Base-by-base conservation (phyloP, 2,797 vertebrate genomes). In the Hybognathus amarus region DNA sequence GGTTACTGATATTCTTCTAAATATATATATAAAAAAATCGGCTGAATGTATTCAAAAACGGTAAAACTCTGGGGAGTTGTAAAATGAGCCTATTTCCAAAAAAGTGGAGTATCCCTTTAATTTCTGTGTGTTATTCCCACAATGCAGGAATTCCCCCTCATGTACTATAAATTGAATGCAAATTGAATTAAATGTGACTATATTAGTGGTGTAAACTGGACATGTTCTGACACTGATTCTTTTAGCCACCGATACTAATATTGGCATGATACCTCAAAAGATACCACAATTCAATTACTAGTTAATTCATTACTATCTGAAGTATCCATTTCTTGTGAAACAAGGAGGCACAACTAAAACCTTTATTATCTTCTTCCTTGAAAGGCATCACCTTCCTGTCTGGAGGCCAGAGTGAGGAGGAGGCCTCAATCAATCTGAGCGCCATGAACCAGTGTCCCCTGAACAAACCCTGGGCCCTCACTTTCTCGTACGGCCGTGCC, bases 381-480 rank as follows among this genome's bases (percentile, higher is more conserved):
- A 45, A 71, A 97, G 97, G 97, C 36, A 85, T 98, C 88, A 97
- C 97, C 59, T 98, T 98, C 93, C 93, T 98, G 50, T 97, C 97
- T 59, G 97, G 97, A 45, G 97, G 97, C 18, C 97, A 98, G 93
- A 97, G 96, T 88, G 97, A 98, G 91, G 97, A 98, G 90, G 97
- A 98, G 83, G 97, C 97, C 15, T 94, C 96, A 18, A 82, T 97
- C 87, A 97, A 98, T 87, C 94, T 98, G 85, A 97, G 96, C 0
- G 94, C 96, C 91, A 98, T 97, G 90, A 98, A 97, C 93, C 93
- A 92, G 86, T 98, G 96, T 85, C 96, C 96, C 33, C 92, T 97
- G 92, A 91, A 93, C 82, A 95, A 94, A 84, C 94, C 97, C 1
- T 98, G 97, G 97, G 95, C 96, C 68, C 81, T 98, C 87, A 97